Conservation (phyloP, 2,113 vertebrate species). For the Holacanthus passer region DNA sequence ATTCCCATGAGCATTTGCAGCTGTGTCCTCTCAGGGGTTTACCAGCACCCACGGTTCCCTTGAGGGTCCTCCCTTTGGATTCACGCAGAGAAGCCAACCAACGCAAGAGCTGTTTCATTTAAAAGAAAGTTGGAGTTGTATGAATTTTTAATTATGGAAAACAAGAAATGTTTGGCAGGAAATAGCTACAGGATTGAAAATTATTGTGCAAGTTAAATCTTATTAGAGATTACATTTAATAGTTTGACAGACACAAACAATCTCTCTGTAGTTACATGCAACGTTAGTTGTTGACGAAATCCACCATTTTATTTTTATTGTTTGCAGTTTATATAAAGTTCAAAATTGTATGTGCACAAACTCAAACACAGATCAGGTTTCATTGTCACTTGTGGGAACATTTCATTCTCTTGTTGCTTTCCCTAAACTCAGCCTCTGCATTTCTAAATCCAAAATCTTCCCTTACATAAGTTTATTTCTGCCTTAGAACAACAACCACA, state of each 20-base stretch:
- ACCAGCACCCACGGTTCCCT: slow-evolving; percentile 5
- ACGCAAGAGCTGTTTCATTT: neutral
- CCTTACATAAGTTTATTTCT: neutral
- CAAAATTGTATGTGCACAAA: too few relatives aligned
- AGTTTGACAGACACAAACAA: neutral
- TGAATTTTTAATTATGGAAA: neutral
- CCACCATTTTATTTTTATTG: neutral
- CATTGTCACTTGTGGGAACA: neutral
- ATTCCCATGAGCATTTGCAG: slow-evolving; percentile 41
- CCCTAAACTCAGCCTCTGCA: neutral
- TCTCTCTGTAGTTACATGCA: neutral
- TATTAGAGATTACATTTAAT: neutral
- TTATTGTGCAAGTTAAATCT: neutral
- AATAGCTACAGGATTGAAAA: neutral
- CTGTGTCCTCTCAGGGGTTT: slow-evolving; percentile 31
- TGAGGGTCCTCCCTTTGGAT: slow-evolving; percentile 3
- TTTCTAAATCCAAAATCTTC: neutral
- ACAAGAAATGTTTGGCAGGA: neutral
- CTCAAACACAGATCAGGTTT: neutral
- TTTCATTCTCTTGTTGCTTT: neutral
- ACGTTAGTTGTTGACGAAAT: neutral
- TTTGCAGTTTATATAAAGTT: neutral
- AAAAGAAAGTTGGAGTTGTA: neutral
- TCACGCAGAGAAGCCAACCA: neutral
- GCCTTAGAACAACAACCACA: neutral